Evolutionary conservation across 2,113 vertebrate genomes (phyloP).

Genomic region (Tachysurus vachellii): DNA sequence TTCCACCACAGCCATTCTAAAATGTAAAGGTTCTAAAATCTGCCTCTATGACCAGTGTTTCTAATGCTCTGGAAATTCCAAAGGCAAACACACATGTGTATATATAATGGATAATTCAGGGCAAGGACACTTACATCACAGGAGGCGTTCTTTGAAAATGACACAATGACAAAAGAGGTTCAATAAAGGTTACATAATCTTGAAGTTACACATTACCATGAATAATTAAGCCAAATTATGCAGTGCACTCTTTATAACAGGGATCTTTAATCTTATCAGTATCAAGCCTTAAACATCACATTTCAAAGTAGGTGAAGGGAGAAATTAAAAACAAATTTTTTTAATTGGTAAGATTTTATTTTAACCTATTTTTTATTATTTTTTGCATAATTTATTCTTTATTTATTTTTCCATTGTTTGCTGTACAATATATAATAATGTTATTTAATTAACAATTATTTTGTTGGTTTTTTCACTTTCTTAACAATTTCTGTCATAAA

Average conservation of each 20-base stretch:
- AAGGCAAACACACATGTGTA: background rate
- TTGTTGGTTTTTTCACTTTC: too few relatives aligned
- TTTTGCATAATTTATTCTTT: background rate
- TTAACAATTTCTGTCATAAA: background rate
- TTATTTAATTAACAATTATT: too few relatives aligned
- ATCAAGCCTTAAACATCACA: background rate
- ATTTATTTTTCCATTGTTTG: too few relatives aligned
- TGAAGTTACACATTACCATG: background rate
- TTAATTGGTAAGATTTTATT: background rate
- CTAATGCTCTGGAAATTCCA: background rate
- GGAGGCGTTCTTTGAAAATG: background rate
- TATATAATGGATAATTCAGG: background rate
- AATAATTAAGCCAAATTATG: background rate
- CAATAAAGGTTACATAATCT: background rate
- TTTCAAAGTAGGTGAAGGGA: constrained; percentile 3
- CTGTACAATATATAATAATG: background rate
- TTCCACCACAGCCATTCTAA: constrained; percentile 53
- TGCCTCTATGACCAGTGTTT: background rate
- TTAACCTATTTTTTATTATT: background rate
- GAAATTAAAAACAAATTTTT: too few relatives aligned
- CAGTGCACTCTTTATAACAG: background rate
- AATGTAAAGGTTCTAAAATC: background rate
- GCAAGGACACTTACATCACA: background rate
- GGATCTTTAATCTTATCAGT: background rate
- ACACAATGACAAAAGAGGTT: background rate